These are phyloP conservation scores for Escarpia spicata DNA, from an alignment of 2,888 invertebrate genomes.

Conservation along the genomic window DNA sequence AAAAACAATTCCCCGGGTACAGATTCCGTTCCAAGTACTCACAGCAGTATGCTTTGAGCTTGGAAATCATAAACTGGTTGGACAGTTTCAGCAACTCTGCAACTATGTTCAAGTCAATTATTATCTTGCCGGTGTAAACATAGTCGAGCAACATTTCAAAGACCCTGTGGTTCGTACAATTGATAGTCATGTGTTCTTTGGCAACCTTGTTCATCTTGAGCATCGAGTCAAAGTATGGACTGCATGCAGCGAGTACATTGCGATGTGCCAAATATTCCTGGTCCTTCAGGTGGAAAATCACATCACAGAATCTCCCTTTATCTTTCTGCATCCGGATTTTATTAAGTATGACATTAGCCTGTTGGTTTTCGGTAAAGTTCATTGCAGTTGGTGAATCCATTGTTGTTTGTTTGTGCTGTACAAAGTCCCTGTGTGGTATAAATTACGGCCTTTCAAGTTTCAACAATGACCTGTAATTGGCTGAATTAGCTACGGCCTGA, in stretches of 20 bases:
- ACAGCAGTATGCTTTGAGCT: constrained; percentile 73
- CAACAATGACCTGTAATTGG: background rate
- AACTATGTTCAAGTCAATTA: constrained; percentile 72
- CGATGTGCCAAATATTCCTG: constrained; percentile 33
- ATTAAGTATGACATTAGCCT: constrained; percentile 28
- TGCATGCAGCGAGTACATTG: constrained; percentile 41
- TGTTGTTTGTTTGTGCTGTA: background rate
- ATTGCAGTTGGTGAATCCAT: constrained; percentile 25
- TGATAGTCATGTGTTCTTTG: constrained; percentile 31
- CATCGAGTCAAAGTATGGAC: constrained; percentile 39
- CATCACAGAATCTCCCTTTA: constrained; percentile 38
- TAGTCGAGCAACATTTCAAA: constrained; percentile 73
- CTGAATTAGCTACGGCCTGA: background rate
- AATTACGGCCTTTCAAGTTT: background rate
- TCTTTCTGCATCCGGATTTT: constrained; percentile 31
- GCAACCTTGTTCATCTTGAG: constrained; percentile 32
- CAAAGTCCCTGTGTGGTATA: too few species aligned
- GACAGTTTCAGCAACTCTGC: constrained; percentile 73
- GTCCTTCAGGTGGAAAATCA: constrained; percentile 32
- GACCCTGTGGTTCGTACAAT: constrained; percentile 68
- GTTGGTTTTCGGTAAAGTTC: constrained; percentile 35
- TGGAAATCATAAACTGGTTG: constrained; percentile 73
- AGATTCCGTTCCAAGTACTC: constrained; percentile 74
- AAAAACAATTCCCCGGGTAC: constrained; percentile 73
- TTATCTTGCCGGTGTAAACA: constrained; percentile 75